Percentiles rank a stretch among this genome's conserved stretches.
Conservation (phyloP, 2,888 invertebrate species). For the Asteroscopus sphinx region DNA sequence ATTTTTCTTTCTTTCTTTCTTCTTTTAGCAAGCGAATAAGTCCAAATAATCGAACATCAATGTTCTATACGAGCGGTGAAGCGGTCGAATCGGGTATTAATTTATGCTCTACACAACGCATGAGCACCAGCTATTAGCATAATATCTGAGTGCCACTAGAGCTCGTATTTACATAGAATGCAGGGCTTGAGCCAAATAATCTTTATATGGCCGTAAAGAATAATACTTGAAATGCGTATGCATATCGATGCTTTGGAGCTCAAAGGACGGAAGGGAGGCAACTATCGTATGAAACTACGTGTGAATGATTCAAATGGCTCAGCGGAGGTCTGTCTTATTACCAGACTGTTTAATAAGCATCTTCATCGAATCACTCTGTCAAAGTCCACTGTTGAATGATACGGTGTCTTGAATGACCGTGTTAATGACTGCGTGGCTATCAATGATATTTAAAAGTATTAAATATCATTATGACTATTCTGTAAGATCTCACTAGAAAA, state of each 20-base stretch:
- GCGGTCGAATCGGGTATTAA: constrained; percentile 32
- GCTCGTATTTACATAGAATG: constrained; percentile 60
- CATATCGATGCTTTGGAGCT: no score
- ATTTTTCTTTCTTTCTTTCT: no score
- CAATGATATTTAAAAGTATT: no score
- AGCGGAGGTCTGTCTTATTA: neutral
- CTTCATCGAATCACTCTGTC: no score
- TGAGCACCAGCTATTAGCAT: constrained; percentile 34
- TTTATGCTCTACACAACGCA: constrained; percentile 33
- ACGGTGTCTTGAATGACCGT: no score
- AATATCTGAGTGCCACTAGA: constrained; percentile 32
- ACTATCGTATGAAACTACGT: constrained; percentile 10
- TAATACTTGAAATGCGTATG: constrained; percentile 29
- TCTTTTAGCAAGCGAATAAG: neutral
- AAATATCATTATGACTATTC: no score
- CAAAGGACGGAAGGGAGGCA: no score
- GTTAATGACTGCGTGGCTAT: no score
- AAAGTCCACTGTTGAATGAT: no score
- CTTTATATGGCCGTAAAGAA: constrained; percentile 44
- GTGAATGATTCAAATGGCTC: constrained; percentile 15
- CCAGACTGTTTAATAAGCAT: neutral
- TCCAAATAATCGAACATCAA: neutral
- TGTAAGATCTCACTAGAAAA: no score
- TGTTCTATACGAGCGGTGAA: neutral
- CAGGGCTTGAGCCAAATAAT: constrained; percentile 57